Base-by-base conservation (phyloP, 2,797 vertebrate genomes). In the Galagoides demidoff region DNA sequence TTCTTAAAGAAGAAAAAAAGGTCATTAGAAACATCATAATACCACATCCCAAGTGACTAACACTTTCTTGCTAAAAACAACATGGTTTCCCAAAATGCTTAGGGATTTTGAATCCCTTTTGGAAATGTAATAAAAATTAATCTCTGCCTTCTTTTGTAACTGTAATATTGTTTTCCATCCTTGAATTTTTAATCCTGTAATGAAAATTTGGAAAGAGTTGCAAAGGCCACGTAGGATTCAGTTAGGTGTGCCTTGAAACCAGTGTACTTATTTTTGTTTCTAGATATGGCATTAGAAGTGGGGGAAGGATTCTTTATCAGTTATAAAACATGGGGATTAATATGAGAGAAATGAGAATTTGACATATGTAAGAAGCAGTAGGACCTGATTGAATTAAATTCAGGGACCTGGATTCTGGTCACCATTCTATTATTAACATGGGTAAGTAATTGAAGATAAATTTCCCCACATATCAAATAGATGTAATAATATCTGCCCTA, bases 151-250 rank as follows among this genome's bases (percentile, higher is more conserved):
- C 55, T 88, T 88, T 78, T 85, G 0, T 85, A 45, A 87, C 4
- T 11, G 59, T 64, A 77, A 76, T 81, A 63, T 70, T 92, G 5
- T 9, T 88, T 76, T 85, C 5, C 6, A 74, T 68, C n/a, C 14
- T 92, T 92, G 61, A 71, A 70, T 55, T 59, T 55, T 88, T 93
- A 81, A 90, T 95, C 25, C 79, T 43, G 3, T 87, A 78, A 68
- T 31, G 59, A 74, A 37, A 85, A 85, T 74, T 90, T 94, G 39
- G 5, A 77, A 68, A 82, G n/a, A 82, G 3, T 31, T 86, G 31
- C 37, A 49, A 88, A 93, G 29, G 16, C 14, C 73, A 70, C 34
- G 43, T 73, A 84, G 3, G 6, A 16, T 92, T 96, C 63, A 82
- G 7, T 73, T 86, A 86, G 29, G 22, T 81, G 31, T 83, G 17